Percentiles rank a stretch among this genome's conserved stretches.
phyloP scores from a whole-genome alignment of 2,797 vertebrate species.

The Epinephelus awoara region DNA sequence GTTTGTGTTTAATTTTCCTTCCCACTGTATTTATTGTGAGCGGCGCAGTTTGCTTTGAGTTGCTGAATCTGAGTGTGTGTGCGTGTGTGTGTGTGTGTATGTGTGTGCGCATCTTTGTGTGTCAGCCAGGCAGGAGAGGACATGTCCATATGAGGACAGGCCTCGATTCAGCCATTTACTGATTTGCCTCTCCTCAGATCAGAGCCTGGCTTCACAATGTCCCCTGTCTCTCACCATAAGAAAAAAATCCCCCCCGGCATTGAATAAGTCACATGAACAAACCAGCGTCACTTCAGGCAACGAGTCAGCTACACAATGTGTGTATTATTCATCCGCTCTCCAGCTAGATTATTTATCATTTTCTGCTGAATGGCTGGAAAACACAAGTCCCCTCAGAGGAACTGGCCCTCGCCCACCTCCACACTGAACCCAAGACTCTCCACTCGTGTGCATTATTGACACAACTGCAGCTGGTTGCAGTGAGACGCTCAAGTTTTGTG shows the following conservation, averaged over 20 bases:
- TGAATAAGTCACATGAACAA: conserved; percentile 70
- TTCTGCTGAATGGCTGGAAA: conserved; percentile 70
- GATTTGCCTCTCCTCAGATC: conserved; percentile 45
- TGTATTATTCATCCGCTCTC: conserved; percentile 66
- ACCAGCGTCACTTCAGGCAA: conserved; percentile 55
- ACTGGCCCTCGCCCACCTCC: conserved; percentile 47
- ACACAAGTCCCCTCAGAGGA: conserved; percentile 47
- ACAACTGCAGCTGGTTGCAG: conserved; percentile 84
- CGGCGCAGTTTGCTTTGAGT: conserved; percentile 51
- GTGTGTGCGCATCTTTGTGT: conserved; percentile 35
- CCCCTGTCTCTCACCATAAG: conserved; percentile 54
- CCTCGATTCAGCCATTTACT: conserved; percentile 53
- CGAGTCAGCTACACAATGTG: conserved; percentile 55
- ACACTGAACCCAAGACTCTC: conserved; percentile 53
- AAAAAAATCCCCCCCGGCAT: conserved; percentile 59
- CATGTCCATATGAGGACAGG: conserved; percentile 43
- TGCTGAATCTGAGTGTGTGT: conserved; percentile 36
- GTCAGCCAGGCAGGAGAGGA: conserved; percentile 46
- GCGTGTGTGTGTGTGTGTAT: conserved; percentile 27
- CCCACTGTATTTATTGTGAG: conserved; percentile 71
- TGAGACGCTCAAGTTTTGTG: conserved; percentile 54
- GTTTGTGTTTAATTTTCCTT: conserved; percentile 24
- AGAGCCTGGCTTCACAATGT: conserved; percentile 49
- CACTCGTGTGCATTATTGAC: conserved; percentile 68
- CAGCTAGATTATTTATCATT: conserved; percentile 61